A percentile compares a stretch with the other conserved stretches of the same genome.
Conservation (phyloP, 2,797 vertebrate genomes). For the Leptoclinus maculatus region DNA sequence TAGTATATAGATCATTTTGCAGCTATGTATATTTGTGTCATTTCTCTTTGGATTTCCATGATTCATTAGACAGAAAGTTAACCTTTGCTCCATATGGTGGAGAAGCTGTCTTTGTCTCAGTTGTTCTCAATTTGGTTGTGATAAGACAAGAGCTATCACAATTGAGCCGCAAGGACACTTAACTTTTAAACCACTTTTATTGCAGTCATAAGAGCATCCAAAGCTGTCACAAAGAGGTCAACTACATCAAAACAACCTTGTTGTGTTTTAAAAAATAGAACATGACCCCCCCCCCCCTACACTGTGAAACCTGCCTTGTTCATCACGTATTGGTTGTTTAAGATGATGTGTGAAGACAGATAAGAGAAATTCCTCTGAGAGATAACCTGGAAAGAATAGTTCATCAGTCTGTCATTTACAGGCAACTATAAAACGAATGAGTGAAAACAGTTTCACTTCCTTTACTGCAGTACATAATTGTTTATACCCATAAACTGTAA, state of each 20-base stretch:
- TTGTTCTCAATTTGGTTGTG: conserved; percentile 47
- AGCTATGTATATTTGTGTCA: conserved; percentile 8
- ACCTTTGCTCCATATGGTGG: conserved; percentile 63
- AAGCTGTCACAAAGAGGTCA: conserved; percentile 13
- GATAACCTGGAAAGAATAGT: conserved; percentile 59
- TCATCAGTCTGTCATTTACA: conserved; percentile 33
- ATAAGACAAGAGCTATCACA: conserved; percentile 61
- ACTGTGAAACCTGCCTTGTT: background rate
- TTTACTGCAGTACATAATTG: conserved; percentile 8
- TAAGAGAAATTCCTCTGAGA: conserved; percentile 70
- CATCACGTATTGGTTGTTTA: conserved; percentile 15
- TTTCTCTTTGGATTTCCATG: conserved; percentile 37
- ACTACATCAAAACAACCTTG: conserved; percentile 26
- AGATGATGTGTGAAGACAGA: conserved; percentile 50
- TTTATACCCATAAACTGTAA: conserved; percentile 1
- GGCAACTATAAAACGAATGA: conserved; percentile 1
- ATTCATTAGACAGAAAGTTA: conserved; percentile 73
- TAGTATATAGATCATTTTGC: conserved; percentile 15
- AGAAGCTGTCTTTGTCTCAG: conserved; percentile 38
- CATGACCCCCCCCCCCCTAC: background rate
- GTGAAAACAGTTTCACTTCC: conserved; percentile 8
- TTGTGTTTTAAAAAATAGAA: conserved; percentile 41
- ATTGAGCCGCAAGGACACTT: background rate
- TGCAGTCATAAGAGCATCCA: conserved; percentile 36
- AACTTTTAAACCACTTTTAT: conserved; percentile 53